Conservation (phyloP, 2,113 vertebrate species). For the Natator depressus region DNA sequence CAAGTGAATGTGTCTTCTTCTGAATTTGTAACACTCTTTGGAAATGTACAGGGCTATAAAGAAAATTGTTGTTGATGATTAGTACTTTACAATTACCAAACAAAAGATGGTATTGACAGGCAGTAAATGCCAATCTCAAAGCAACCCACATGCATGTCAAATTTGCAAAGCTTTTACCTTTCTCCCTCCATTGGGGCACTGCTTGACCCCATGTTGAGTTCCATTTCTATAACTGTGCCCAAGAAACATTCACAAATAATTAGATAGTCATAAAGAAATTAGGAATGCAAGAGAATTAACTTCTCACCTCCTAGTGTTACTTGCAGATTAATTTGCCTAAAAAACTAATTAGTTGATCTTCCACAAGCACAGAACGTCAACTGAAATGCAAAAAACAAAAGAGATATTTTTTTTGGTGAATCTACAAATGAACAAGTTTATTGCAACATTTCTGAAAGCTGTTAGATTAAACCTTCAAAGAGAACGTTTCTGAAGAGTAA, state of each 20-base stretch:
- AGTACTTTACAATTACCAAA: constrained; percentile 39
- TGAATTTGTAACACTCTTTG: constrained; percentile 9
- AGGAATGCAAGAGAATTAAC: constrained; percentile 39
- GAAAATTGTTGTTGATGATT: constrained; percentile 35
- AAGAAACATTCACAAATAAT: constrained; percentile 49
- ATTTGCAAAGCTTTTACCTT: constrained; percentile 13
- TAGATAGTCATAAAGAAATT: constrained; percentile 32
- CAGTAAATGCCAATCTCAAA: neutral
- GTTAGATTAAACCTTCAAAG: neutral
- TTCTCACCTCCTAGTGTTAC: constrained; percentile 38
- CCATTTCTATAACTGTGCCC: constrained; percentile 38
- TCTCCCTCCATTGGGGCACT: neutral
- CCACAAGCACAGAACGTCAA: neutral
- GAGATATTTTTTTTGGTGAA: too few species aligned
- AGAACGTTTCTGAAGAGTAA: neutral
- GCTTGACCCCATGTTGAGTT: constrained; percentile 32
- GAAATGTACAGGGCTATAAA: constrained; percentile 17
- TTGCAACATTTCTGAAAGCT: neutral
- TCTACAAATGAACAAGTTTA: neutral
- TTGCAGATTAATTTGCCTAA: constrained; percentile 62
- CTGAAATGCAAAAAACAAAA: neutral
- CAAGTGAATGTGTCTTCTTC: neutral
- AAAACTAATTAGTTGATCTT: constrained; percentile 52
- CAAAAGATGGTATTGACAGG: constrained; percentile 30
- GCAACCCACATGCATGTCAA: constrained; percentile 25